Evolutionary conservation across 2,888 invertebrate species (phyloP).

Genomic region (Synanthedon vespiformis): DNA sequence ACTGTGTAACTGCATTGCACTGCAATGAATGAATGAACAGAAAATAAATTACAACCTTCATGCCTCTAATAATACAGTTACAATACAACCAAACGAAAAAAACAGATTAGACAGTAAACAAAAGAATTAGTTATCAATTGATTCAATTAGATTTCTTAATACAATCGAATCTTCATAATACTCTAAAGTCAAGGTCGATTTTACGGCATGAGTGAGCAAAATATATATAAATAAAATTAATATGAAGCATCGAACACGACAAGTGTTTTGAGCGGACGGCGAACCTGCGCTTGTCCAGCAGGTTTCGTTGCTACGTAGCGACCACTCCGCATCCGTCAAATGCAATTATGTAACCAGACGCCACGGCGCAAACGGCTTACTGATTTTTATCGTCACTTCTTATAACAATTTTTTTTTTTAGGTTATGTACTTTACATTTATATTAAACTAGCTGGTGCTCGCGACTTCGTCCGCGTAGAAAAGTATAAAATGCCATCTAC

Average conservation of each 20-base stretch:
- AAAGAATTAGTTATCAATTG: too few species aligned
- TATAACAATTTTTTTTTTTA: not conserved
- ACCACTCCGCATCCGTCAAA: conserved; percentile 35
- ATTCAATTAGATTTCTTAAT: too few species aligned
- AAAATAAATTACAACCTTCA: too few species aligned
- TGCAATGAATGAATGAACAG: too few species aligned
- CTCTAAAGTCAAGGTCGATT: not conserved
- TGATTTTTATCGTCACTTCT: not conserved
- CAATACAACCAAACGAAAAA: too few species aligned
- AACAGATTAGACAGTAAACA: too few species aligned
- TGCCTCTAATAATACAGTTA: too few species aligned
- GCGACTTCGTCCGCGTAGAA: too few species aligned
- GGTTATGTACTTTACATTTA: too few species aligned
- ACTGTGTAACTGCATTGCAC: too few species aligned
- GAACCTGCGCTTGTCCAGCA: conserved; percentile 46
- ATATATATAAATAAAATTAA: not conserved
- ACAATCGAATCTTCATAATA: not conserved
- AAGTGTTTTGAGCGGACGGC: conserved; percentile 44
- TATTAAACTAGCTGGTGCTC: too few species aligned
- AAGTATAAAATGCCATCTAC: too few species aligned
- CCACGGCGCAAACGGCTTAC: conserved; percentile 8
- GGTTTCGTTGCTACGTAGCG: conserved; percentile 27
- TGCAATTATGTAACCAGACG: conserved; percentile 43
- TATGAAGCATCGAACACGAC: not conserved
- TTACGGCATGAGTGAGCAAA: not conserved